These are phyloP conservation scores for Eumacrocentrus americanus DNA, from an alignment of 2,888 invertebrate species.

Conservation along the genomic window DNA sequence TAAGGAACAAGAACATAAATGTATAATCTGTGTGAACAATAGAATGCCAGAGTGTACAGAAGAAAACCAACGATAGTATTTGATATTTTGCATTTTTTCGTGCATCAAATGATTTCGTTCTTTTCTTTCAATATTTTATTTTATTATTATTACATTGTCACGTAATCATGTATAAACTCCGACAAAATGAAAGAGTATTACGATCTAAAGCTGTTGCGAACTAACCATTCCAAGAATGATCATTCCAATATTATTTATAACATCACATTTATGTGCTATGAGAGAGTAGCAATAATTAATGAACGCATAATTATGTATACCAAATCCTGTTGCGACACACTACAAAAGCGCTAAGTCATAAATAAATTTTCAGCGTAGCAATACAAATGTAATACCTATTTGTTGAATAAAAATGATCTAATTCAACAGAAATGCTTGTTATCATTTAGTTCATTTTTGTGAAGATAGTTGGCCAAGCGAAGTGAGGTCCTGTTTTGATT, in stretches of 20 bases:
- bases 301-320: not conserved
- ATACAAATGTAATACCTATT: no score
- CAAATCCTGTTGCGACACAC: not conserved
- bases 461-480: no score
- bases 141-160: not conserved
- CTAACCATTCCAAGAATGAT: not conserved
- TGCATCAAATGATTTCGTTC: not conserved
- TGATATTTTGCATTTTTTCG: not conserved
- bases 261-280: not conserved
- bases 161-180: not conserved
- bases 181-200: not conserved
- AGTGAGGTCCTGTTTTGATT: no score
- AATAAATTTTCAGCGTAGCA: slow-evolving; percentile 1
- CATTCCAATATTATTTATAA: slow-evolving; percentile 1
- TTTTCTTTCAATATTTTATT: not conserved
- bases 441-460: not conserved
- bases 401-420: no score
- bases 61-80: slow-evolving; percentile 1
- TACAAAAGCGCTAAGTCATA: not conserved
- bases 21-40: no score
- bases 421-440: not conserved
- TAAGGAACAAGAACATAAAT: not conserved
- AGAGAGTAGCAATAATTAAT: not conserved
- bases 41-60: not conserved
- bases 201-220: not conserved